phyloP scores from a whole-genome alignment of 1,140 invertebrate genomes.

The Lucilia sericata region DNA sequence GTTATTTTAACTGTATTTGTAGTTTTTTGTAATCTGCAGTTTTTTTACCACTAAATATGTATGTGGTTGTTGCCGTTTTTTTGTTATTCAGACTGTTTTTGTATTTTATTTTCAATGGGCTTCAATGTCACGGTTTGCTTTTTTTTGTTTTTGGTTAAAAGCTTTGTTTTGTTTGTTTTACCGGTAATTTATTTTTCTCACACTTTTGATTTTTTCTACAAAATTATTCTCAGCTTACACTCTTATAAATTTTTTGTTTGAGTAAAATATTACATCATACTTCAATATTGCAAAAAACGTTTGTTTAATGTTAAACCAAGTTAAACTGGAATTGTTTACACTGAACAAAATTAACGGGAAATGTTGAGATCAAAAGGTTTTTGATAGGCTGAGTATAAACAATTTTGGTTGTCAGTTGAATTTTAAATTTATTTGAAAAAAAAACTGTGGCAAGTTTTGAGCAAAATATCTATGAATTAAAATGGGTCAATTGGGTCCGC shows the following conservation, averaged over 20 bases:
- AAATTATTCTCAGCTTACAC: not conserved
- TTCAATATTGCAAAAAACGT: not conserved
- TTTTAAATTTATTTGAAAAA: too few species aligned
- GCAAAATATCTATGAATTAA: too few species aligned
- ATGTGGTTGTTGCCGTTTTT: not conserved
- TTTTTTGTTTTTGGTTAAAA: conserved; percentile 1
- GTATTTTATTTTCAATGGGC: not conserved
- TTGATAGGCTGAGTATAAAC: too few species aligned
- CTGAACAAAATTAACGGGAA: not conserved
- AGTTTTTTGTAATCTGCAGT: not conserved
- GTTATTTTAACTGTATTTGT: not conserved
- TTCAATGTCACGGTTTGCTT: conserved; percentile 39
- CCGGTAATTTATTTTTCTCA: not conserved
- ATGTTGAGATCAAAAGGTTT: too few species aligned
- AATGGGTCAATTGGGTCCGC: too few species aligned
- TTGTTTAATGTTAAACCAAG: not conserved
- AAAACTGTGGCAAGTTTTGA: too few species aligned
- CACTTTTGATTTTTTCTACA: not conserved
- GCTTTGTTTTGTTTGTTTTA: conserved; percentile 6
- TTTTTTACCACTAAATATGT: not conserved
- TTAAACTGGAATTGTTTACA: conserved; percentile 12
- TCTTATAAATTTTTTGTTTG: not conserved
- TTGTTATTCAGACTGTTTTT: not conserved
- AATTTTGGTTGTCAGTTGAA: too few species aligned
- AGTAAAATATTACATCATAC: conserved; percentile 25